phyloP scores from a whole-genome alignment of 2,888 invertebrate genomes.

The Eilema depressum region DNA sequence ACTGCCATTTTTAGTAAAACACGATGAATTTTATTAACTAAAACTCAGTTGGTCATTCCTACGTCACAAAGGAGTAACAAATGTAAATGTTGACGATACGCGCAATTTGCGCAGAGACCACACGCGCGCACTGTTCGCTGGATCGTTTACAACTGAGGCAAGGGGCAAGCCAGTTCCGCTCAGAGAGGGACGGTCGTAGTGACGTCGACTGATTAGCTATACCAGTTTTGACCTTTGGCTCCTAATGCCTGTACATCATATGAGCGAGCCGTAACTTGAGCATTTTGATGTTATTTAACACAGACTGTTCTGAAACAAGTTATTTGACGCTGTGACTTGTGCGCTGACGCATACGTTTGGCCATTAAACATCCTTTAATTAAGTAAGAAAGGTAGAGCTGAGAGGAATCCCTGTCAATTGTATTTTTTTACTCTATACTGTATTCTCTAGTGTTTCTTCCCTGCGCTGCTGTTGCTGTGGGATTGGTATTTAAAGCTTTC shows the following conservation, averaged over 20 bases:
- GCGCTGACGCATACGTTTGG: not conserved
- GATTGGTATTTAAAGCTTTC: not conserved
- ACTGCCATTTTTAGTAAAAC: slow-evolving; percentile 74
- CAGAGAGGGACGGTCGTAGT: slow-evolving; percentile 50
- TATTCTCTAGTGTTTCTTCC: not conserved
- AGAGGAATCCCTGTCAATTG: not conserved
- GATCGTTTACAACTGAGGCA: slow-evolving; percentile 38
- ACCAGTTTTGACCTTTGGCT: slow-evolving; percentile 58
- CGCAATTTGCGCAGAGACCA: slow-evolving; percentile 61
- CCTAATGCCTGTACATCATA: slow-evolving; percentile 32
- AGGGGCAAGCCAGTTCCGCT: slow-evolving; percentile 24
- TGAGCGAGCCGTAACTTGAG: slow-evolving; percentile 12
- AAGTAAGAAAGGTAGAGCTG: not conserved
- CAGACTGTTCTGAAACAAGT: not conserved
- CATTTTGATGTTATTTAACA: not conserved
- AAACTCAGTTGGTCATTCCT: slow-evolving; percentile 67
- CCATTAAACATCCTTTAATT: not conserved
- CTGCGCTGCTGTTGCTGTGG: not conserved
- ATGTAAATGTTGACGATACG: slow-evolving; percentile 52
- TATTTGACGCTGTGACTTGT: not conserved
- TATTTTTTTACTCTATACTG: too few species aligned
- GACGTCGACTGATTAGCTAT: slow-evolving; percentile 61
- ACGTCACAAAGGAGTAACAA: slow-evolving; percentile 75
- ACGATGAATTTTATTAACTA: slow-evolving; percentile 53
- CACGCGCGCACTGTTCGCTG: slow-evolving; percentile 66